phyloP scores from a whole-genome alignment of 2,888 invertebrate genomes.

The Flabesymbios commensalis region DNA sequence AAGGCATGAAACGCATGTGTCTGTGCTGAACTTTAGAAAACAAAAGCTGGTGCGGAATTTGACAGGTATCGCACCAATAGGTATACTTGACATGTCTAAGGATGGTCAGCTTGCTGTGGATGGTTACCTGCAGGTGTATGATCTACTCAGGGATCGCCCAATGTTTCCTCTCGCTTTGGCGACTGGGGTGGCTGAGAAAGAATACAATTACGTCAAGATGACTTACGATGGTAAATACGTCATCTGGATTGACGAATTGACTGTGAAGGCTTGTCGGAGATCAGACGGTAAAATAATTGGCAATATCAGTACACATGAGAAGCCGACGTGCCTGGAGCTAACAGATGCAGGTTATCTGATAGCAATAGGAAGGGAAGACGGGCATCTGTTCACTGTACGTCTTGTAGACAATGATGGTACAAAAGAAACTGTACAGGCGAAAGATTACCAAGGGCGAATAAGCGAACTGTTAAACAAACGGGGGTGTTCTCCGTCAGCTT shows the following conservation, averaged over 20 bases:
- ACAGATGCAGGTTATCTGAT: conserved; percentile 35
- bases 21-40: neutral
- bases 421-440: conserved; percentile 25
- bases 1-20: neutral
- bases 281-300: conserved; percentile 21
- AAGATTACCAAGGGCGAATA: no score
- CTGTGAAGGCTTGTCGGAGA: conserved; percentile 25
- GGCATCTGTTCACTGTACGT: conserved; percentile 36
- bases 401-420: conserved; percentile 15
- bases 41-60: neutral
- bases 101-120: conserved; percentile 33
- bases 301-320: conserved; percentile 30
- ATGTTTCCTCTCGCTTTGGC: neutral
- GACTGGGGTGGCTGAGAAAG: neutral
- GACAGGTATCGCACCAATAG: conserved; percentile 7
- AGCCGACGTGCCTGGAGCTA: conserved; percentile 22
- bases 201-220: conserved; percentile 18
- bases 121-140: conserved; percentile 30
- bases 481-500: no score
- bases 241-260: conserved; percentile 29
- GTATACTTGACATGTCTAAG: conserved; percentile 31
- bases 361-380: conserved; percentile 35
- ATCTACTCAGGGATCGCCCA: conserved; percentile 17
- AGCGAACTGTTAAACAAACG: no score
- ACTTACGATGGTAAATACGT: conserved; percentile 34